Base-by-base conservation (phyloP, 2,797 vertebrate species). In the Enteromius fasciolatus region DNA sequence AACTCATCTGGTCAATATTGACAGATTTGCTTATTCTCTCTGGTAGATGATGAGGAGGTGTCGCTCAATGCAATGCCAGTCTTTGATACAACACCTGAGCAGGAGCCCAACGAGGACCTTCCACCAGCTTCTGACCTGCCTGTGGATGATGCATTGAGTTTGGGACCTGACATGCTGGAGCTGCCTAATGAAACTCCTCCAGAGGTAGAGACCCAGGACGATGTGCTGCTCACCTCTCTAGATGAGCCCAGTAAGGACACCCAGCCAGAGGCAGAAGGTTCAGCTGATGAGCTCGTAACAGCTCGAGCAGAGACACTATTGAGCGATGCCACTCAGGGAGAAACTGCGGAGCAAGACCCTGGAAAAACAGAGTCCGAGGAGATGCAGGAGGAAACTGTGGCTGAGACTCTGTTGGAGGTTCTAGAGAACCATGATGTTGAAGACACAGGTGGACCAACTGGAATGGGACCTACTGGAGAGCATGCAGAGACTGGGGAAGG, bases 1-100 rank as follows among this genome's bases (percentile, higher is more conserved):
- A 20, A n/a, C 66, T 39, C 52, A 57, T 39, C 52, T 76, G 12
- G 76, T 74, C 25, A 74, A n/a, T 31, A 46, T 10, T 76, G 39
- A 83, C 14, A 77, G 39, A 80, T 73, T 67, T 83, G 7, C 36
- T 44, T 76, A 17, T 73, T 92, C 88, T 74, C 78, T 80, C 78
- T 83, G 61, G 23, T 84, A 99, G 98, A 99, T 93, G 98, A 99
- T 80, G 98, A 99, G 90, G 98, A 99, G 83, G 89, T 97, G 39
- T 97, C 97, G 25, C 87, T 95, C 86, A 94, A 94, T 87, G 93
- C 95, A 25, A 96, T 98, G 86, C 89, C 93, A 17, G 94, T 94
- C 73, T 90, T 92, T 82, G 89, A 91, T 17, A 92, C 92, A 76
- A 83, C 84, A 41, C 91, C 90, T 79, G 91, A 90, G 77, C 90